Conservation (phyloP, 1,140 invertebrate genomes). For the Diorhabda carinulata region DNA sequence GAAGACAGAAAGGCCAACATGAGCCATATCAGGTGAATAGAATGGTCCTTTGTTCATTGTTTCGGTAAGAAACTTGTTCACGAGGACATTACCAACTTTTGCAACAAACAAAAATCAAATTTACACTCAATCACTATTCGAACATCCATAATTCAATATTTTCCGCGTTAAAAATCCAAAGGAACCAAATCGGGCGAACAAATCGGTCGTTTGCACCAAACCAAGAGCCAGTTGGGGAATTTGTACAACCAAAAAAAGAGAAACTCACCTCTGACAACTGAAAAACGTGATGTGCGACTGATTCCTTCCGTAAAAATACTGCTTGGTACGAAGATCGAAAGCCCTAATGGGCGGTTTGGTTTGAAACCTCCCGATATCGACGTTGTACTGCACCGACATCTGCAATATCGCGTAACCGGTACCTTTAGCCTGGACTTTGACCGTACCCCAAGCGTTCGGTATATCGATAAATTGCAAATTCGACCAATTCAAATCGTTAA, state of each 20-base stretch:
- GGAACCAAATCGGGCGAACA: no score
- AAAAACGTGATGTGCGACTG: conserved; percentile 85
- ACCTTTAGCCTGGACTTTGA: conserved; percentile 84
- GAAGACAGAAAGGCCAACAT: no score
- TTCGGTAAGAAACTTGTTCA: no score
- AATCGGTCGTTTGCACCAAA: not conserved
- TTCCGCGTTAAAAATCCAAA: no score
- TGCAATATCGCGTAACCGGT: conserved; percentile 88
- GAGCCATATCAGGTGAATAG: no score
- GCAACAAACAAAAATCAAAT: no score
- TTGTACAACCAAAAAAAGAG: not conserved
- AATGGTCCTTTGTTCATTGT: no score
- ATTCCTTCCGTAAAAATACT: conserved; percentile 83
- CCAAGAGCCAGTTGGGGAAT: not conserved
- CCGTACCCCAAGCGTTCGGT: conserved; percentile 87
- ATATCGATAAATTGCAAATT: conserved; percentile 74
- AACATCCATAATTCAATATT: no score
- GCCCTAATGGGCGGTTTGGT: conserved; percentile 76
- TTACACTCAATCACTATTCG: no score
- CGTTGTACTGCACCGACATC: conserved; percentile 93
- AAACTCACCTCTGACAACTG: conserved; percentile 71
- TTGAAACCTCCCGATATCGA: conserved; percentile 82
- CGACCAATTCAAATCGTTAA: conserved; percentile 73
- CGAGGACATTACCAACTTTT: no score
- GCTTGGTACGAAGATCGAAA: conserved; percentile 68